Conservation (phyloP, 2,113 vertebrate genomes). For the Phainopepla nitens region DNA sequence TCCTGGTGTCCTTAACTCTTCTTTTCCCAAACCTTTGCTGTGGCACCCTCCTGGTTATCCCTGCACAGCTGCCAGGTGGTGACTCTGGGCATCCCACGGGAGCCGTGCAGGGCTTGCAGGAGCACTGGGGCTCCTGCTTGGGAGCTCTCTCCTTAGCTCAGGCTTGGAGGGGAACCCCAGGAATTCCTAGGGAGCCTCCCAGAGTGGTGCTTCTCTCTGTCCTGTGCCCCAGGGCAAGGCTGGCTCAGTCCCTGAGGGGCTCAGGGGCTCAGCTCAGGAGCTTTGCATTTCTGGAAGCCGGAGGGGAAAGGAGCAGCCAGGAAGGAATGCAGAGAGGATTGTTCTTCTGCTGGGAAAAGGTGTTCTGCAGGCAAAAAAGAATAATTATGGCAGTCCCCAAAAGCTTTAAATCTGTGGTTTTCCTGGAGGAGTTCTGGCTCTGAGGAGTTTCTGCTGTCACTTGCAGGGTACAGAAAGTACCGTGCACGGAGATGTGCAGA, state of each 20-base stretch:
- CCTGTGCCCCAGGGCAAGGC: not conserved
- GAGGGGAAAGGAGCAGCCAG: not conserved
- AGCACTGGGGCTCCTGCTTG: not conserved
- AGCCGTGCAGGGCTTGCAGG: not conserved
- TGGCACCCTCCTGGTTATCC: fast-evolving
- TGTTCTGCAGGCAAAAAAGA: not conserved
- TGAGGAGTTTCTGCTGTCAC: not conserved
- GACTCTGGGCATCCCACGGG: not conserved
- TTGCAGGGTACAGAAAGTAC: not conserved
- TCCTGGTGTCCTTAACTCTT: not conserved
- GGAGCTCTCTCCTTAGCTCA: not conserved
- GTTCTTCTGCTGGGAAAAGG: not conserved
- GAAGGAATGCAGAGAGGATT: not conserved
- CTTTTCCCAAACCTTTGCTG: not conserved
- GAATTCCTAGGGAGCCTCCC: not conserved
- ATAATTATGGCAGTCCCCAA: not conserved
- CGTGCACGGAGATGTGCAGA: fast-evolving
- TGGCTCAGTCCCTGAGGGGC: not conserved
- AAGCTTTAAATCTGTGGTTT: not conserved
- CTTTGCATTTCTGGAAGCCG: not conserved
- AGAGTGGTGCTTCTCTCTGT: not conserved
- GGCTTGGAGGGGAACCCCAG: not conserved
- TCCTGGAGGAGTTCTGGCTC: not conserved
- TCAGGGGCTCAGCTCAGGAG: not conserved
- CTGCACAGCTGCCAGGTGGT: not conserved